Conservation (phyloP, 2,888 invertebrate species). For the Pherbina coryleti region DNA sequence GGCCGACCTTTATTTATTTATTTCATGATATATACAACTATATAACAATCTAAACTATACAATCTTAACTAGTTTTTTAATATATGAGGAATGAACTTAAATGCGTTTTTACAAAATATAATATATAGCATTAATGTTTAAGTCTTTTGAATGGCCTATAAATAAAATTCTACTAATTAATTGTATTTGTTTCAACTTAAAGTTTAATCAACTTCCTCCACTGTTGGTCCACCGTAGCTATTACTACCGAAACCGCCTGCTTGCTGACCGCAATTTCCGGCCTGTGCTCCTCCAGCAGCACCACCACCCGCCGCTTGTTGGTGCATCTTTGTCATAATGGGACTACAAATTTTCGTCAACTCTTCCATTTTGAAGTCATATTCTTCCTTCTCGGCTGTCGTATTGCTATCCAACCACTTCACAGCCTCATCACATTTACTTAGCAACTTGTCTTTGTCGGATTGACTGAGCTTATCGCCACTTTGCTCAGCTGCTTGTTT, state of each 20-base stretch:
- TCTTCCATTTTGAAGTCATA: conserved; percentile 72
- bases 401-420: conserved; percentile 82
- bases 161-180: no score
- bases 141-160: neutral
- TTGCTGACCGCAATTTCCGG: conserved; percentile 73
- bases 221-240: conserved; percentile 68
- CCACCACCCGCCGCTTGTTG: conserved; percentile 71
- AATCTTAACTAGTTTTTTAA: neutral
- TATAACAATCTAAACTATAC: neutral
- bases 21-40: neutral
- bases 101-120: neutral
- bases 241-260: conserved; percentile 75
- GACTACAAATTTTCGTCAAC: conserved; percentile 67
- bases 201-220: conserved; percentile 69
- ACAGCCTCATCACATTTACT: conserved; percentile 77
- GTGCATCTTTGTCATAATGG: conserved; percentile 71
- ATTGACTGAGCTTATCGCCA: conserved; percentile 74
- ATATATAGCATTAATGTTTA: neutral
- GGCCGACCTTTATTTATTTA: conserved; percentile 27
- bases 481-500: conserved; percentile 81
- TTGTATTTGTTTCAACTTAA: neutral
- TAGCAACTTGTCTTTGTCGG: conserved; percentile 78
- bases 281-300: conserved; percentile 73
- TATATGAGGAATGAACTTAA: neutral
- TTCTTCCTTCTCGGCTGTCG: conserved; percentile 82